These are phyloP conservation scores for Microdon myrmicae DNA, from an alignment of 2,888 invertebrate genomes.

Conservation along the genomic window DNA sequence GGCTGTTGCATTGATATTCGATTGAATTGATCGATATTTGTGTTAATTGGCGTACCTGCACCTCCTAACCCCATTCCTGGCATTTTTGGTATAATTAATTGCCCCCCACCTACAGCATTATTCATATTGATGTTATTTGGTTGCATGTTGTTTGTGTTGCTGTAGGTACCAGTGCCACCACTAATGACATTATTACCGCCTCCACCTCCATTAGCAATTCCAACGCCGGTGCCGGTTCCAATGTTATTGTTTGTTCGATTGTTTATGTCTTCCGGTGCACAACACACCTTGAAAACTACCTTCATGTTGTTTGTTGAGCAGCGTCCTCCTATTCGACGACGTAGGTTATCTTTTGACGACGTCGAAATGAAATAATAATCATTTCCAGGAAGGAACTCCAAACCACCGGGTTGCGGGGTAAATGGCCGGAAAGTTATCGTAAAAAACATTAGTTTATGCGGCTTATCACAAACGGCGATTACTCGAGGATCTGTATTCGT, in stretches of 20 bases:
- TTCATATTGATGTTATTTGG: not conserved
- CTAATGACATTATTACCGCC: constrained; percentile 39
- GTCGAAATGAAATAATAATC: constrained; percentile 95
- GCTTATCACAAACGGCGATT: constrained; percentile 96
- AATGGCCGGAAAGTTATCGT: constrained; percentile 96
- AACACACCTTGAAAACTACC: constrained; percentile 94
- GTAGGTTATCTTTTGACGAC: constrained; percentile 90
- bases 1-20: too few species aligned
- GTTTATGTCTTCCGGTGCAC: constrained; percentile 77
- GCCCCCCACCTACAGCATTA: not conserved
- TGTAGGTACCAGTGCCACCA: not conserved
- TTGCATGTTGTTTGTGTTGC: not conserved
- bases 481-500: constrained; percentile 92
- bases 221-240: constrained; percentile 64
- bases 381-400: constrained; percentile 93
- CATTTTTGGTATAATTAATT: not conserved
- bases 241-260: constrained; percentile 65
- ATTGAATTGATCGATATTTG: too few species aligned
- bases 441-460: constrained; percentile 93
- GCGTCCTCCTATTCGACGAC: constrained; percentile 90
- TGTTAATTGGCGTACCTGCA: not conserved
- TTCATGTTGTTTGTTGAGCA: constrained; percentile 95
- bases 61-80: not conserved
- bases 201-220: constrained; percentile 61
- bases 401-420: constrained; percentile 92